Base-by-base conservation (phyloP, 1,140 invertebrate genomes). In the Dryas iulia region DNA sequence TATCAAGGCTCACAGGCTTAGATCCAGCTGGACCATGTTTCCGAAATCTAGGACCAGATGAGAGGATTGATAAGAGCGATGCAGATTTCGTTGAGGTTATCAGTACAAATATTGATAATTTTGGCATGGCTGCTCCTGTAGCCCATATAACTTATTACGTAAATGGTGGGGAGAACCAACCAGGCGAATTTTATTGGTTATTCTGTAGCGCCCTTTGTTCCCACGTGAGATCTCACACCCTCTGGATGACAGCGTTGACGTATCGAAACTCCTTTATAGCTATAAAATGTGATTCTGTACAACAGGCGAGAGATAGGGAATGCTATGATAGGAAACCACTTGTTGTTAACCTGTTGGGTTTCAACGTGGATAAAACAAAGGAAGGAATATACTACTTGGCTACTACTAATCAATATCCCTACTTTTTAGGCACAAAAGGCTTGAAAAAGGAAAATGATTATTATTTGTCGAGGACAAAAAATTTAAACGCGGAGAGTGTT, bases 121-220 rank as follows among this genome's bases (percentile, higher is more conserved):
- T 94, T 70, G 96, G 95, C 0, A 95, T 95, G 77, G 86, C 93
- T 1, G 93, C 93, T 47, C 93, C 93, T 0, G 84, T 94, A 1
- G 96, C 95, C 0, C 94, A 96, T 80, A 76, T 84, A 2, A 85
- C 86, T 83, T 95, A 95, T 78, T 96, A 96, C 73, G 92, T 96
- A 0, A 96, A 96, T 73, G 96, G 95, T 1, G 95, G 95, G 0
- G 91, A 93, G 63, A 76, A 92, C 11, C 96, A 96, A 73, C 95
- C 95, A 0, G 95, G 94, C 0, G 78, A 83, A 12, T 0, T 89
- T 2, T 47, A 79, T 11, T 84, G 79, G 80, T 58, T 77, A 4
- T 76, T 78, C 0, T 90, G 87, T 21, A 77, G 73, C 25, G 47
- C 78, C 0, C 3, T 88, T 0, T 88, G 87, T 56, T 87, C 86